Evolutionary conservation across 2,113 vertebrate genomes (phyloP).

Genomic region (Rhodinocichla rosea): DNA sequence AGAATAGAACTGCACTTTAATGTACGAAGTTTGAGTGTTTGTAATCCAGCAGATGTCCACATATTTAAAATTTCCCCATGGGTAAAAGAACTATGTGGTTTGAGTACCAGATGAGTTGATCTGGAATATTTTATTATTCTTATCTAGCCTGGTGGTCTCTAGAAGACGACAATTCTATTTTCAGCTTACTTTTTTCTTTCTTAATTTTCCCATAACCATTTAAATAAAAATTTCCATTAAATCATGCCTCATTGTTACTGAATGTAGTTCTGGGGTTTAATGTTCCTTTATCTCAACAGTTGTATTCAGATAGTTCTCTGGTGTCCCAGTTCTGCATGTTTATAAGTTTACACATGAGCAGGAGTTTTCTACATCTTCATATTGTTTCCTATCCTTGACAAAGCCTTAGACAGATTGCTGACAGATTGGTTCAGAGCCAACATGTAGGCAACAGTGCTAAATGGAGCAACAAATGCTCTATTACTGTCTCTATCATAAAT

Average conservation of each 20-base stretch:
- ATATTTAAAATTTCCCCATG: background rate
- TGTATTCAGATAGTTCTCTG: background rate
- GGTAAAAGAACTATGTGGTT: background rate
- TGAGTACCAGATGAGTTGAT: background rate
- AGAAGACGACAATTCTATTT: background rate
- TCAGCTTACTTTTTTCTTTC: background rate
- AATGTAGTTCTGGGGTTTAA: background rate
- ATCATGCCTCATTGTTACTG: background rate
- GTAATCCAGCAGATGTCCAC: background rate
- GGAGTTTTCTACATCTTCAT: background rate
- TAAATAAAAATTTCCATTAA: background rate
- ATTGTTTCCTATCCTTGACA: background rate
- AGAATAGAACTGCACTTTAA: background rate
- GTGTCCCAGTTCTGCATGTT: background rate
- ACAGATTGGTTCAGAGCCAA: background rate
- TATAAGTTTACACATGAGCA: background rate
- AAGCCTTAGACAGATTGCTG: background rate
- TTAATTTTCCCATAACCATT: background rate
- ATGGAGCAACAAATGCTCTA: background rate
- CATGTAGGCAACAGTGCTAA: background rate
- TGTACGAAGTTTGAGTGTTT: background rate
- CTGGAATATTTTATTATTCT: background rate
- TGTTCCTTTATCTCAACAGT: background rate
- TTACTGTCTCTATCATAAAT: background rate
- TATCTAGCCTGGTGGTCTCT: slow-evolving; percentile 6